A percentile compares a stretch with the other conserved stretches of the same genome.
Evolutionary conservation across 2,888 invertebrate species (phyloP).

Genomic region (Agriopis aurantiaria): DNA sequence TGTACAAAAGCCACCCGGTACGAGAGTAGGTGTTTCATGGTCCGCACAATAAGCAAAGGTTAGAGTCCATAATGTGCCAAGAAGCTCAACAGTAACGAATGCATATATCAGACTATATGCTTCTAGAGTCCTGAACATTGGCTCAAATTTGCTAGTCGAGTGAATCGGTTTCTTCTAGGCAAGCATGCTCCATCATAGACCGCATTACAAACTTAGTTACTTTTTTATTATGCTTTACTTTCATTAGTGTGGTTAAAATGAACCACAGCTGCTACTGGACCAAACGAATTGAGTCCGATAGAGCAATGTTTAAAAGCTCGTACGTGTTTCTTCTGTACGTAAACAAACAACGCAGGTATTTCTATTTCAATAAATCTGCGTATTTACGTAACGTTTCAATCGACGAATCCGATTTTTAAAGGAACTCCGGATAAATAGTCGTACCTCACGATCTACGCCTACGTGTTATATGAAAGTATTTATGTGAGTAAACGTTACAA

Average conservation of each 20-base stretch:
- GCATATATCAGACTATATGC: too few relatives aligned
- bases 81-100: too few relatives aligned
- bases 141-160: too few relatives aligned
- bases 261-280: neutral
- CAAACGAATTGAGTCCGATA: neutral
- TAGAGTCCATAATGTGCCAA: too few relatives aligned
- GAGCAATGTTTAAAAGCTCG: slow-evolving; percentile 10
- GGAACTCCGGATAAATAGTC: slow-evolving; percentile 13
- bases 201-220: too few relatives aligned
- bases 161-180: too few relatives aligned
- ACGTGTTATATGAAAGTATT: slow-evolving; percentile 11
- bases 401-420: slow-evolving; percentile 20
- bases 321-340: slow-evolving; percentile 19
- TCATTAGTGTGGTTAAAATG: too few relatives aligned
- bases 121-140: too few relatives aligned
- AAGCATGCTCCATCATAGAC: too few relatives aligned
- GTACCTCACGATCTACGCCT: slow-evolving; percentile 25
- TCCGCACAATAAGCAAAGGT: too few relatives aligned
- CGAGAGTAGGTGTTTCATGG: too few relatives aligned
- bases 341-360: slow-evolving; percentile 29
- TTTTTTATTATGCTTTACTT: neutral
- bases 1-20: too few relatives aligned
- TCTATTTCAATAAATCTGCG: slow-evolving; percentile 21
- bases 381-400: slow-evolving; percentile 25
- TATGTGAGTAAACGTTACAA: slow-evolving; percentile 11